These are phyloP conservation scores for Leuctra nigra DNA, from an alignment of 2,888 invertebrate genomes.

Conservation along the genomic window DNA sequence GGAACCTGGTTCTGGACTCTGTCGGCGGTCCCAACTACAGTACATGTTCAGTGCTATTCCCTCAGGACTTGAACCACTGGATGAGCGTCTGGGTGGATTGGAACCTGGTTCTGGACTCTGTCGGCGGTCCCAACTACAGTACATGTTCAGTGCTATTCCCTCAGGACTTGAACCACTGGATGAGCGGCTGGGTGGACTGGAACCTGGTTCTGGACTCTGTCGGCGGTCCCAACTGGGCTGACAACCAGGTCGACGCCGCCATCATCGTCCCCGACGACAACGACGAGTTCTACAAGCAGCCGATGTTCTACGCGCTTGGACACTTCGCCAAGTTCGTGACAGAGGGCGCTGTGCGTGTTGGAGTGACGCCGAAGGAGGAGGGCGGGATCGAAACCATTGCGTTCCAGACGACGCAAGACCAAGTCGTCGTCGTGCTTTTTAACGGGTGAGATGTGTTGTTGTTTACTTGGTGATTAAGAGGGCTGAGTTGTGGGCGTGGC, in stretches of 20 bases:
- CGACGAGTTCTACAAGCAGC: conserved; percentile 82
- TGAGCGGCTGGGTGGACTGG: conserved; percentile 50
- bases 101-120: no score
- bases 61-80: no score
- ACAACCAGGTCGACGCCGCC: conserved; percentile 46
- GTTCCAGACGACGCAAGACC: conserved; percentile 21
- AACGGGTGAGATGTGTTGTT: conserved; percentile 19
- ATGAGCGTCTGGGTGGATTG: no score
- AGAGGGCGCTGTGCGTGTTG: conserved; percentile 48
- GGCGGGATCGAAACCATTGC: conserved; percentile 10
- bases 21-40: no score
- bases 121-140: no score
- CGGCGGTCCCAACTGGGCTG: conserved; percentile 48
- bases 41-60: no score
- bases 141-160: no score
- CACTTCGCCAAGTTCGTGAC: conserved; percentile 71
- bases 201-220: conserved; percentile 44
- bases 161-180: conserved; percentile 46
- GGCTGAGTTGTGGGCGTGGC: no score
- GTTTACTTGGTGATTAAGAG: no score
- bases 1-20: no score
- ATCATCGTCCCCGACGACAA: conserved; percentile 50
- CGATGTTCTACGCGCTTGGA: conserved; percentile 77
- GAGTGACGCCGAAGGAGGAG: conserved; percentile 22
- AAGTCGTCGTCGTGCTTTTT: conserved; percentile 16